phyloP scores from a whole-genome alignment of 2,888 invertebrate species.

The Drosophila nigricruria region DNA sequence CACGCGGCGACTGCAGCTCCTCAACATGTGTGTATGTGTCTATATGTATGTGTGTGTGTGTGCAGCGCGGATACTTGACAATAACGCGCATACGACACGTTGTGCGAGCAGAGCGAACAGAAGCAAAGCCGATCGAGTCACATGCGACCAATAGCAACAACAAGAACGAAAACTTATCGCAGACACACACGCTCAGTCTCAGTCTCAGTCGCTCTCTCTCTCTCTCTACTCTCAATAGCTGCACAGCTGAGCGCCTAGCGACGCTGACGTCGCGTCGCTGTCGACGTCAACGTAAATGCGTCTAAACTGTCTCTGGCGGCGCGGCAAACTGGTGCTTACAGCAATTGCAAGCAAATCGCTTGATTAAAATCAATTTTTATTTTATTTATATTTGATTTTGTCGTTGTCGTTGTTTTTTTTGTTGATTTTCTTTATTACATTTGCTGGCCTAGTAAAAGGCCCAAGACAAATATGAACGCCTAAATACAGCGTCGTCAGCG shows the following conservation, averaged over 20 bases:
- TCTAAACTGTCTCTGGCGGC: slow-evolving; percentile 41
- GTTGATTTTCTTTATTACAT: slow-evolving; percentile 24
- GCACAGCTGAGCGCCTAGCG: slow-evolving; percentile 51
- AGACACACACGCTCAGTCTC: no score
- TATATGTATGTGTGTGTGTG: slow-evolving; percentile 2
- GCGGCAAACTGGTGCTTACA: slow-evolving; percentile 45
- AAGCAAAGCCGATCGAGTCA: slow-evolving; percentile 49
- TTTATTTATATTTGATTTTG: slow-evolving; percentile 39
- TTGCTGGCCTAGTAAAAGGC: slow-evolving; percentile 51
- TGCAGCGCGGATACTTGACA: slow-evolving; percentile 23
- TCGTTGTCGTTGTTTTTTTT: background rate
- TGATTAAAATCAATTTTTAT: slow-evolving; percentile 70
- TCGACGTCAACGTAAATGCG: slow-evolving; percentile 8
- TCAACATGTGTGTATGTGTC: slow-evolving; percentile 11
- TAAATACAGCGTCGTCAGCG: slow-evolving; percentile 37
- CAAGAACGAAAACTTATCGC: slow-evolving; percentile 38
- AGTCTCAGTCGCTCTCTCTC: background rate
- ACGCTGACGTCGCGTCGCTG: slow-evolving; percentile 10
- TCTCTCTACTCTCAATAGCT: slow-evolving; percentile 11
- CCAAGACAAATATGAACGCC: slow-evolving; percentile 5
- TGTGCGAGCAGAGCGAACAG: slow-evolving; percentile 35
- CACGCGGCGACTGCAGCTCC: slow-evolving; percentile 44
- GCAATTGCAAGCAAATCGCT: slow-evolving; percentile 75
- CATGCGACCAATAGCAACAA: slow-evolving; percentile 48
- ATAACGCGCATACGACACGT: slow-evolving; percentile 69